Base-by-base conservation (phyloP, 1,140 invertebrate genomes). In the Metaphire vulgaris region DNA sequence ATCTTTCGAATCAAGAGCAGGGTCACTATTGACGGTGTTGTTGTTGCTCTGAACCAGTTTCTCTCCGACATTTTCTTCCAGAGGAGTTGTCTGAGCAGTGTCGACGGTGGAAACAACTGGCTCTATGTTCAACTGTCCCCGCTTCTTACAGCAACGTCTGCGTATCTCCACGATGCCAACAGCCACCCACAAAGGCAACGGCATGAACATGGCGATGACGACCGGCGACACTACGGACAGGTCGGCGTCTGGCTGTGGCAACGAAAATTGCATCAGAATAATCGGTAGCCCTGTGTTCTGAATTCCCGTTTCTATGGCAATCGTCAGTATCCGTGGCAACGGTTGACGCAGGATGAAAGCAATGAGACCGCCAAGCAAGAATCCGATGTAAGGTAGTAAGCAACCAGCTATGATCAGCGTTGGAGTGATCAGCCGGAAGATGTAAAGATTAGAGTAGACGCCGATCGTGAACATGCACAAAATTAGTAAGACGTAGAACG, bases 381-480 rank as follows among this genome's bases (percentile, higher is more conserved):
- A 98, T 2, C 96, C 96, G 29, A 93, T 83, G 89, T 92, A 96
- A 0, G 96, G 95, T 69, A 98, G 87, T 0, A 91, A 89, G 82
- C 95, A 89, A 16, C 95, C 94, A 29, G 92, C 91, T 12, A 94
- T 80, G 32, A 93, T 81, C 72, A 95, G 69, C 74, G 76, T 74
- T 0, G 80, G 80, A 1, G 83, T 85, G 6, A 95, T 92, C 80
- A 98, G 85, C 82, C 92, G 86, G 82, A 98, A 97, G 68, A 99
- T 90, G 86, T 95, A 98, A 15, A 92, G 86, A 86, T 99, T 97
- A 0, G 93, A 92, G 68, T 92, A 89, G 33, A 94, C 91, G 0
- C 96, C 97, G 87, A 99, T 96, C n/a, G 92, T 87, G 2, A 97
- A 89, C 69, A 99, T 87, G 73, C 96, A 94, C 1, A 97, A 76